Evolutionary conservation across 2,113 vertebrate genomes (phyloP).

Genomic region (Salvator merianae): DNA sequence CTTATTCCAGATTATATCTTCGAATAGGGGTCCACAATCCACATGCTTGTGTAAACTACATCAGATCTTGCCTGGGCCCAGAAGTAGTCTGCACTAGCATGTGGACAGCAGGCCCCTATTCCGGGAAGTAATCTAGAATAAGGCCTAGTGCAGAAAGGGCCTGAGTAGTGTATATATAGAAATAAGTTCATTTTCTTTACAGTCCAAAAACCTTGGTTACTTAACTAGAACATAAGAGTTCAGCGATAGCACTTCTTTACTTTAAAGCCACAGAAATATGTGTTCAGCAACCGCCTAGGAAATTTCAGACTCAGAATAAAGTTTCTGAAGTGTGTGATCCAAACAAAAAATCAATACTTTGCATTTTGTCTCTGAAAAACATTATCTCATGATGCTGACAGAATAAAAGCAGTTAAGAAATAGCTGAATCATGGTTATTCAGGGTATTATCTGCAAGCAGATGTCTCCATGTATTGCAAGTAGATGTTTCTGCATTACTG

Average conservation of each 20-base stretch:
- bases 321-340: background rate
- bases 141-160: too few relatives aligned
- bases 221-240: background rate
- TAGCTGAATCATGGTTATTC: slow-evolving; percentile 64
- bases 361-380: background rate
- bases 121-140: too few relatives aligned
- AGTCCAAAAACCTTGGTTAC: background rate
- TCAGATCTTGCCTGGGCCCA: too few relatives aligned
- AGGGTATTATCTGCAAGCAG: slow-evolving; percentile 41
- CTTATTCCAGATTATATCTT: too few relatives aligned
- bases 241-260: background rate
- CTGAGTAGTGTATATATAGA: too few relatives aligned
- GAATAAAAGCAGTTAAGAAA: slow-evolving; percentile 7
- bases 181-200: background rate
- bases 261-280: background rate
- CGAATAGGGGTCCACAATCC: too few relatives aligned
- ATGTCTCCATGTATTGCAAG: background rate
- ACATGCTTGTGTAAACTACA: too few relatives aligned
- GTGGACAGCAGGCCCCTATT: too few relatives aligned
- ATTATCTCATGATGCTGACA: background rate
- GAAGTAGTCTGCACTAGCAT: too few relatives aligned
- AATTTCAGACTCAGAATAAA: background rate
- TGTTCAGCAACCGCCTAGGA: background rate
- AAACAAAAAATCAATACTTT: accelerated
- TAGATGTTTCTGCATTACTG: background rate